Evolutionary conservation across 2,797 vertebrate species (phyloP).

Genomic region (Martes flavigula): DNA sequence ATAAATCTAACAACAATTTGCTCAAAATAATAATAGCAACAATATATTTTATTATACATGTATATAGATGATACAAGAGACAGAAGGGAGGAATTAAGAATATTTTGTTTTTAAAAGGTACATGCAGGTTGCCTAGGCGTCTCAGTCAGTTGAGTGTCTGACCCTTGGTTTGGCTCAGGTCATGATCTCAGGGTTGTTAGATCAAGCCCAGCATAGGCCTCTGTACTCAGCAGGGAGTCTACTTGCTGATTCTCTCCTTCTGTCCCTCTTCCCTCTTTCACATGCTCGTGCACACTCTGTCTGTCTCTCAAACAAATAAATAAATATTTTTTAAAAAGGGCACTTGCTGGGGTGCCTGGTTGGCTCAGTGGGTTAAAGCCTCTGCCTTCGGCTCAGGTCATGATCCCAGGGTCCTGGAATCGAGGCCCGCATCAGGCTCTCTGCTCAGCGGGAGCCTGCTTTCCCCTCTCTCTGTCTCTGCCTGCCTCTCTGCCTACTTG

Average conservation of each 20-base stretch:
- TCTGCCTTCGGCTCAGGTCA: no score
- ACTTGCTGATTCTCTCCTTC: neutral
- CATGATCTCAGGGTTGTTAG: neutral
- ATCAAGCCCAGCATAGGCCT: neutral
- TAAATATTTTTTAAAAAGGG: neutral
- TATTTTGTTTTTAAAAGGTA: neutral
- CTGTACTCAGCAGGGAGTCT: neutral
- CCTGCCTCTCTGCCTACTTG: no score
- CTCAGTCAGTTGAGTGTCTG: accelerated
- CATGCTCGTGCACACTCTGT: neutral
- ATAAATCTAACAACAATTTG: neutral
- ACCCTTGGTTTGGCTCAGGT: neutral
- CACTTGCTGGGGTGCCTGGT: neutral
- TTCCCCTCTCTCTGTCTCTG: no score
- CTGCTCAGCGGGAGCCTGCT: no score
- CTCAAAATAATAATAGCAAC: neutral
- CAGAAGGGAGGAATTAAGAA: neutral
- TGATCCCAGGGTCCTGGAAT: no score
- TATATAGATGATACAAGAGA: neutral
- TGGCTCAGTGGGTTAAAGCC: no score
- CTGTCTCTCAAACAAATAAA: neutral
- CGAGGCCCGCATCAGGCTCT: no score
- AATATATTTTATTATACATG: neutral
- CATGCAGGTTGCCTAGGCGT: neutral
- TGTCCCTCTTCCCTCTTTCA: neutral